Base-by-base conservation (phyloP, 1,140 invertebrate genomes). In the Agrypnia vestita region DNA sequence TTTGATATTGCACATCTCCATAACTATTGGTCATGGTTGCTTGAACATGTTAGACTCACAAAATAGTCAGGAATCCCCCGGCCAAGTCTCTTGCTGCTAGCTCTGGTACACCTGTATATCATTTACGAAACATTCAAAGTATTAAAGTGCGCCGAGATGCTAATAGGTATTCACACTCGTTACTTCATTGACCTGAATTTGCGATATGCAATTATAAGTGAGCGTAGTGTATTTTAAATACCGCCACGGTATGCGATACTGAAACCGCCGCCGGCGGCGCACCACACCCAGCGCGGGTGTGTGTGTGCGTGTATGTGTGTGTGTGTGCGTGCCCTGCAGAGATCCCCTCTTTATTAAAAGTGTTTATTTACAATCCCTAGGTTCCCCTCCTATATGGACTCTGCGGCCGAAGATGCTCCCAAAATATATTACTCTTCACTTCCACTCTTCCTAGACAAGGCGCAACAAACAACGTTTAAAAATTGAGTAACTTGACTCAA, bases 301-400 rank as follows among this genome's bases (percentile, higher is more conserved):
- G 13, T 43, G 25, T n/a, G n/a, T n/a, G n/a, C n/a, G n/a, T n/a
- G n/a, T n/a, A n/a, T n/a, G n/a, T n/a, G n/a, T n/a, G n/a, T 64
- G 25, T 13, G 44, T 19, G 67, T 51, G 47, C 6, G 44, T 10
- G 10, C 10, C 19, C 67, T 10, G 46, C 49, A 35, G n/a, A 25
- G 67, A 25, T 51, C 47, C 67, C 67, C 61, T 71, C 67, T 13
- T 35, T 51, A 71, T 71, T 51, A 71, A 49, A 71, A 71, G 46
- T 76, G 73, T 76, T 76, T 76, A 76, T 76, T 76, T 76, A 76
- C 73, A 76, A 55, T 76, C 44, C 35, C 61, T 55, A 61, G 25
- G 73, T 15, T 76, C 73, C 73, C 73, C 73, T 76, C 62, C 73
- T 51, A 15, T 44, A 13, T 49, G 25, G 25, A 35, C 13, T 55